Evolutionary conservation across 2,888 invertebrate species (phyloP), one percentile per base, ranked within the genome.

Genomic region (Eurytoma adleriae): DNA sequence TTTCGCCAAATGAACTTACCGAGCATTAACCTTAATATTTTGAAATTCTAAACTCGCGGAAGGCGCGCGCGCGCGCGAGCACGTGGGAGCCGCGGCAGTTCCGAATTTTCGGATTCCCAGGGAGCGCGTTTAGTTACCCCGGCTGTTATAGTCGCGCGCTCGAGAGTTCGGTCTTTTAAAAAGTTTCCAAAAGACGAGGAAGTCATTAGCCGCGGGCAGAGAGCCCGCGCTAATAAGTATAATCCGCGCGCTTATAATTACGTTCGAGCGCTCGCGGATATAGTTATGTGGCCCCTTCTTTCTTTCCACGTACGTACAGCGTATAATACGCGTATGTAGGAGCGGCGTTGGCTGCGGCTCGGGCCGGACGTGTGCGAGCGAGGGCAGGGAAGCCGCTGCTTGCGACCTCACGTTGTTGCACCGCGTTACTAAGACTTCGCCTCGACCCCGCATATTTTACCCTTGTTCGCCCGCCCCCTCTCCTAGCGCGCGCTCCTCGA

Each of bases 21-120:
- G 74, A 69, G 80, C 74, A 81, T 81, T 81, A 81, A 74, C 80
- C 80, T 78, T 77, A 78, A 81, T 81, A 78, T 81, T 74, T 81
- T 70, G 64, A 69, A 81, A 78, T 78, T 66, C 78, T 61, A 61
- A 74, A 78, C 66, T 71, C 52, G 40, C 67, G 40, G 40, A 40
- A 40, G 40, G 40, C 40, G 40, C 40, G 40, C 40, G 40, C 40
- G 40, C 40, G 40, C 10, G 40, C 7, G 40, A 40, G 10, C 40
- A 40, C 30, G 14, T 18, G 30, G 10, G 24, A 20, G 40, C 16
- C 10, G 70, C 54, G 24, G 69, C 56, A 64, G 70, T 70, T 71
- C 57, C 24, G 62, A 70, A 79, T 70, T 79, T 74, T 79, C 70
- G 64, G 74, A 64, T 52, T 74, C 73, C 52, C 73, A 57, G 27